These are phyloP conservation scores for Caenorhabditis becei DNA, from an alignment of 2,888 invertebrate species.

Conservation along the genomic window DNA sequence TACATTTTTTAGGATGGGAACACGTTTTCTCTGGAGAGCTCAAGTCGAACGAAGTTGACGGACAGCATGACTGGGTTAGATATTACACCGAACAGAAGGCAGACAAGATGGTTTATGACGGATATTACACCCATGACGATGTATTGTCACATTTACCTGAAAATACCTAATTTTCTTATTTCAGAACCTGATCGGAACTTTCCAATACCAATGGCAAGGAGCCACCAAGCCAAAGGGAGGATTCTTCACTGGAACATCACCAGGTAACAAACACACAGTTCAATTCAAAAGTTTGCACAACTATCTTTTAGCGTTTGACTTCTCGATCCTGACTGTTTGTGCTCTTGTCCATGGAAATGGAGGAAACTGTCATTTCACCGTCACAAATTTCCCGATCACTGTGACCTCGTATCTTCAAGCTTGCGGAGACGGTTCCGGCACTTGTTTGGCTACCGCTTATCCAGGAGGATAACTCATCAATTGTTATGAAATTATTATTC, in stretches of 20 bases:
- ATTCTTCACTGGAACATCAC: constrained; percentile 79
- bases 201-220: constrained; percentile 79
- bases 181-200: constrained; percentile 78
- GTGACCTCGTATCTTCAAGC: constrained; percentile 77
- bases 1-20: constrained; percentile 75
- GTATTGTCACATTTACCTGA: constrained; percentile 20
- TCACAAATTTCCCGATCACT: constrained; percentile 67
- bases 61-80: constrained; percentile 81
- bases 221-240: constrained; percentile 77
- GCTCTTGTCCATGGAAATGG: constrained; percentile 75
- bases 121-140: constrained; percentile 76
- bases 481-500: neutral
- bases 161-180: neutral
- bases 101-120: constrained; percentile 79
- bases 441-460: constrained; percentile 76
- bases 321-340: constrained; percentile 78
- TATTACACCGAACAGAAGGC: constrained; percentile 79
- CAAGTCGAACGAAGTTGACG: constrained; percentile 72
- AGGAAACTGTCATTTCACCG: constrained; percentile 73
- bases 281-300: no score
- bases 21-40: constrained; percentile 81
- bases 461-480: constrained; percentile 64
- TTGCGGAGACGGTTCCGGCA: constrained; percentile 72
- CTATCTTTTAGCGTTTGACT: constrained; percentile 78
- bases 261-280: constrained; percentile 65